Conservation (phyloP, 2,888 invertebrate genomes). For the Drosophila bunnanda region DNA sequence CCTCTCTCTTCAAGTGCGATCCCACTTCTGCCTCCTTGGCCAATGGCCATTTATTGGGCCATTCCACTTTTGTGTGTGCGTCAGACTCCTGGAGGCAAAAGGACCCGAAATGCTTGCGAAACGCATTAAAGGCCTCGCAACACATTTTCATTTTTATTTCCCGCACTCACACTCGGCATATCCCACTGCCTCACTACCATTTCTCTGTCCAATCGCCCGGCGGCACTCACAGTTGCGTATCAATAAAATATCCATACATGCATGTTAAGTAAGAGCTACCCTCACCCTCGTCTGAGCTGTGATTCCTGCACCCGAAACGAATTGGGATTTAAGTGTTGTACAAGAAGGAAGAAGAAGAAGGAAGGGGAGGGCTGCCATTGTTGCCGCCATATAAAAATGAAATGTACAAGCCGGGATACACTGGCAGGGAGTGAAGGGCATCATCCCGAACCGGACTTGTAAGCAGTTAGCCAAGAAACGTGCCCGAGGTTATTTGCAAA, state of each 20-base stretch:
- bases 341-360: slow-evolving; percentile 38
- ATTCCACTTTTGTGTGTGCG: slow-evolving; percentile 41
- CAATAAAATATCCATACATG: slow-evolving; percentile 80
- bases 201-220: slow-evolving; percentile 40
- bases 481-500: slow-evolving; percentile 53
- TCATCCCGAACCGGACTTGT: slow-evolving; percentile 42
- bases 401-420: slow-evolving; percentile 33
- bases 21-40: slow-evolving; percentile 36
- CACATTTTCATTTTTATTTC: slow-evolving; percentile 57
- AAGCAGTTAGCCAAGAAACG: slow-evolving; percentile 55
- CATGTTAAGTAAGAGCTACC: slow-evolving; percentile 76
- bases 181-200: background rate
- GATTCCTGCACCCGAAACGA: slow-evolving; percentile 73
- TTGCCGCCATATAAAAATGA: slow-evolving; percentile 65
- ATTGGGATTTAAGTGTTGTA: slow-evolving; percentile 78
- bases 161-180: slow-evolving; percentile 29
- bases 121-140: slow-evolving; percentile 73
- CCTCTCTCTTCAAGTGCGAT: slow-evolving; percentile 16
- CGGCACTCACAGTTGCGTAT: slow-evolving; percentile 70
- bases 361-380: slow-evolving; percentile 39
- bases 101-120: slow-evolving; percentile 47
- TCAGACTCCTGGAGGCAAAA: slow-evolving; percentile 27
- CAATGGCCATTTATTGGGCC: slow-evolving; percentile 54
- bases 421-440: slow-evolving; percentile 14
- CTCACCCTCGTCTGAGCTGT: slow-evolving; percentile 56